A percentile compares a stretch with the other conserved stretches of the same genome.
phyloP scores from a whole-genome alignment of 2,113 vertebrate genomes.

The Cavia porcellus region DNA sequence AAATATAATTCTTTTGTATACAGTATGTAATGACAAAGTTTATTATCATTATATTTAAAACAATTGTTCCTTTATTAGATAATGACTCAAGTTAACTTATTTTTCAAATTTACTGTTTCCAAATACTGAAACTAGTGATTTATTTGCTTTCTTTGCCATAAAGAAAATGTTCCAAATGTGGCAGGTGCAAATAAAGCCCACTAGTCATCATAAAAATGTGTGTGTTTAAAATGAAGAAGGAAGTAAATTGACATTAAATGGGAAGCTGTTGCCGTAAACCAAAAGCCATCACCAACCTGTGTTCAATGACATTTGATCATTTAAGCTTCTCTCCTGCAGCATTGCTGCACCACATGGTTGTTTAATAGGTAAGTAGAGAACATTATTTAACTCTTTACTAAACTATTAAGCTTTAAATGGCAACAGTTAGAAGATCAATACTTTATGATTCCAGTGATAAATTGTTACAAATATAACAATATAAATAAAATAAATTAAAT shows the following conservation, averaged over 20 bases:
- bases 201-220: conserved; percentile 68
- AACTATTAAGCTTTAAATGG: background rate
- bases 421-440: conserved; percentile 67
- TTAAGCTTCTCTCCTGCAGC: conserved; percentile 60
- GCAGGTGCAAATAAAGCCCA: conserved; percentile 69
- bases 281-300: conserved; percentile 56
- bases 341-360: conserved; percentile 48
- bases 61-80: conserved; percentile 57
- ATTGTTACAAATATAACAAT: background rate
- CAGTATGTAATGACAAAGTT: conserved; percentile 82
- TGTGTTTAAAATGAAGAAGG: conserved; percentile 80
- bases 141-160: conserved; percentile 76
- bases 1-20: conserved; percentile 81
- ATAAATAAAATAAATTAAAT: conserved; percentile 18
- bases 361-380: conserved; percentile 61
- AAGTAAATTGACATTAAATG: conserved; percentile 85
- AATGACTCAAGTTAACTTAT: conserved; percentile 80
- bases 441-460: background rate
- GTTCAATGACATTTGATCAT: conserved; percentile 86
- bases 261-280: conserved; percentile 77
- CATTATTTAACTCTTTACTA: conserved; percentile 62
- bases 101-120: conserved; percentile 75
- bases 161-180: conserved; percentile 48
- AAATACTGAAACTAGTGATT: conserved; percentile 75
- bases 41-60: conserved; percentile 82